Evolutionary conservation across 2,888 invertebrate genomes (phyloP).

Genomic region (Priapulus caudatus): DNA sequence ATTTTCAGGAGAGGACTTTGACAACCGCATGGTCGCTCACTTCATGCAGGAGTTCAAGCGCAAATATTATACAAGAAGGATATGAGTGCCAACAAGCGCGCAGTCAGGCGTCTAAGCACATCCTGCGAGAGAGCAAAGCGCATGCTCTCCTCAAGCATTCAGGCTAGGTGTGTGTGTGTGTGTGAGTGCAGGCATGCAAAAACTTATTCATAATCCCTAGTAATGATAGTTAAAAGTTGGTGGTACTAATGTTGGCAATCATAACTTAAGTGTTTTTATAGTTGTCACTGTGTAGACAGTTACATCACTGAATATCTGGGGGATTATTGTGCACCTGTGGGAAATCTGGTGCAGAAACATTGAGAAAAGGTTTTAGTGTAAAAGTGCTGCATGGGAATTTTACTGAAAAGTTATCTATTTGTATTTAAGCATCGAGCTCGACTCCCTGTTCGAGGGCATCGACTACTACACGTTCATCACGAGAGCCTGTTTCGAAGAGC

Average conservation of each 20-base stretch:
- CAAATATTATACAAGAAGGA: constrained; percentile 3
- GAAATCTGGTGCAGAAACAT: too few species aligned
- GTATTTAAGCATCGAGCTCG: background rate
- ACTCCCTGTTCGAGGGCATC: background rate
- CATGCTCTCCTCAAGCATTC: background rate
- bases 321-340: too few species aligned
- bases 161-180: background rate
- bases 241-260: too few species aligned
- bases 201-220: too few species aligned
- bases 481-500: background rate
- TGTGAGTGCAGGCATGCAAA: too few species aligned
- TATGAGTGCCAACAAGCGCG: background rate
- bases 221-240: too few species aligned
- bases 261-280: too few species aligned
- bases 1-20: constrained; percentile 42
- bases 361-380: too few species aligned
- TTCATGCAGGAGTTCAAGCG: constrained; percentile 29
- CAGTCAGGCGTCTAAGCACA: background rate
- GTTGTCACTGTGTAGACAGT: too few species aligned
- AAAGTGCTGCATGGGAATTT: too few species aligned
- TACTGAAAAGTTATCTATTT: too few species aligned
- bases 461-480: background rate
- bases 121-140: background rate
- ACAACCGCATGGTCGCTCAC: constrained; percentile 39
- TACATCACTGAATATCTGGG: too few species aligned